Evolutionary conservation across 2,113 vertebrate species (phyloP), one percentile per base, ranked within the genome.

Genomic region (Parotia lawesii): DNA sequence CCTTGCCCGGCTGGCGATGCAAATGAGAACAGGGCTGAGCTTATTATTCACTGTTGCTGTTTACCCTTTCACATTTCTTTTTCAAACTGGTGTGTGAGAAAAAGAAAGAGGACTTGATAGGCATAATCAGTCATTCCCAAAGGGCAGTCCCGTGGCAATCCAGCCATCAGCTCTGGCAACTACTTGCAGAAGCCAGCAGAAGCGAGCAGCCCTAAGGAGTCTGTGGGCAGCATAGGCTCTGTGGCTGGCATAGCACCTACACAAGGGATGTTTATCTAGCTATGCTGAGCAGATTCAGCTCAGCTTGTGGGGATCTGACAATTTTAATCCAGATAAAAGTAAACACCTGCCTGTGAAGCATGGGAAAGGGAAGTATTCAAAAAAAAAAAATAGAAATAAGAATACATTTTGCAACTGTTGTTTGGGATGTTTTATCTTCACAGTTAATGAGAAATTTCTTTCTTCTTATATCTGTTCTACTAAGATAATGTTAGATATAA

Each of bases 181-280:
- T 40, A 2, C 17, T 13, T 1, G 2, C 15, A 56, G 56, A 44
- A 74, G 18, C 20, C 45, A 48, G 60, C 33, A 72, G 73, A 38
- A 75, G 17, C 0, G 1, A 48, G 25, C 28, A 60, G 29, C 48
- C 21, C 37, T 28, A 14, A 27, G 45, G 40, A 69, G n/a, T 21
- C 71, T 0, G 0, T 19, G 53, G 57, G 44, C 12, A 9, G 13
- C 1, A 0, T 1, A 14, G 12, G 23, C 29, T 77, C 50, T 29
- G 29, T 23, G 51, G 9, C n/a, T 75, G 67, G 25, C 27, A 4
- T 2, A 35, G n/a, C 27, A 56, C 11, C 18, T 21, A 4, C n/a
- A 11, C 18, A 8, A 37, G 10, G 64, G 31, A 28, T 0, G 0
- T n/a, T 69, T 37, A 15, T 51, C 65, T 21, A 28, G 24, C n/a